Evolutionary conservation across 2,797 vertebrate genomes (phyloP).

Genomic region (Ataeniobius toweri): DNA sequence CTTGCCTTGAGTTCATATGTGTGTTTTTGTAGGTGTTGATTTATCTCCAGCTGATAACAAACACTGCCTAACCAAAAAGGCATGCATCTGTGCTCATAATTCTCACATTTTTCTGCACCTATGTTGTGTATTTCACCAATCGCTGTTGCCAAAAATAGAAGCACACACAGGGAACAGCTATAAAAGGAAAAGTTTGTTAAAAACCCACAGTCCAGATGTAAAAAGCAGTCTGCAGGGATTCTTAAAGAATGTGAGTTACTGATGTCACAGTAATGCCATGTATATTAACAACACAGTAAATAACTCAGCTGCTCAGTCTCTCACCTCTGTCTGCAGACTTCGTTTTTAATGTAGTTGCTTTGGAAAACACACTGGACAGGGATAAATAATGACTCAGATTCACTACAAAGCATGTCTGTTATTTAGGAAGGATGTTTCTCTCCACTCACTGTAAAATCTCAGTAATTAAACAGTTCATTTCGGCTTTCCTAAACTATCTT

Average conservation of each 20-base stretch:
- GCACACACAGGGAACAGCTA: slow-evolving; percentile 55
- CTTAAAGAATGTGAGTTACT: slow-evolving; percentile 66
- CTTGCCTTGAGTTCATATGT: background rate
- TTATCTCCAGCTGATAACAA: slow-evolving; percentile 52
- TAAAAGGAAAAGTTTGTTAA: slow-evolving; percentile 74
- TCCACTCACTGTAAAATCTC: slow-evolving; percentile 11
- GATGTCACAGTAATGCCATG: slow-evolving; percentile 61
- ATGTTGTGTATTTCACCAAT: slow-evolving; percentile 56
- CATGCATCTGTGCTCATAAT: slow-evolving; percentile 52
- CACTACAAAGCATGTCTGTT: background rate
- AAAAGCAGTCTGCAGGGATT: slow-evolving; percentile 65
- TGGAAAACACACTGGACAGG: slow-evolving; percentile 4
- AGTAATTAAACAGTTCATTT: slow-evolving; percentile 12
- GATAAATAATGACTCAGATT: slow-evolving; percentile 6
- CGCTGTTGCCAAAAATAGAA: slow-evolving; percentile 64
- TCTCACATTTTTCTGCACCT: slow-evolving; percentile 67
- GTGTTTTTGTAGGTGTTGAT: background rate
- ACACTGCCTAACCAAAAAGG: slow-evolving; percentile 50
- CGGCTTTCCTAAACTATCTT: too few species aligned
- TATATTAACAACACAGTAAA: slow-evolving; percentile 62
- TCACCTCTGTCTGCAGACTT: slow-evolving; percentile 29
- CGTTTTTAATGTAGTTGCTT: slow-evolving; percentile 28
- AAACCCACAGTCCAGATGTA: slow-evolving; percentile 67
- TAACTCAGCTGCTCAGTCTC: slow-evolving; percentile 53
- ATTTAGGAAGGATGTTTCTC: slow-evolving; percentile 10